Evolutionary conservation across 2,888 invertebrate genomes (phyloP), one percentile per base, ranked within the genome.

Genomic region (Zaprionus obscuricornis): DNA sequence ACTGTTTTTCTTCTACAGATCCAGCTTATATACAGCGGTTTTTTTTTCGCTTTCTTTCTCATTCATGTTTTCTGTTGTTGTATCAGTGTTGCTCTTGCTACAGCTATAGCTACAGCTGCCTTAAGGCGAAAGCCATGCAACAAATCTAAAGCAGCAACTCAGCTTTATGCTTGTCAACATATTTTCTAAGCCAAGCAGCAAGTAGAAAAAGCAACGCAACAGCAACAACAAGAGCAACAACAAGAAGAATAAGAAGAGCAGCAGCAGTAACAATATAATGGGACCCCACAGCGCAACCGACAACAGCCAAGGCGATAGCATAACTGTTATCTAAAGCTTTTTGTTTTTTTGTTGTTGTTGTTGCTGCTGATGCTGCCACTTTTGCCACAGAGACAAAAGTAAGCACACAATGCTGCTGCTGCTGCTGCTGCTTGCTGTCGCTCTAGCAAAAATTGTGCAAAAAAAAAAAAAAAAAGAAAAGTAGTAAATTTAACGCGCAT

Each of bases 291-390:
- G 59, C n/a, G n/a, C 36, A 67, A 47, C 47, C 56, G 37, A 40
- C 46, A 69, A 49, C 59, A 75, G 36, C 43, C 50, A 64, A 58
- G 63, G 55, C 74, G 60, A 69, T 82, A 58, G 62, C 75, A 82
- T 82, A 82, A 82, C 78, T 78, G 82, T 82, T 78, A 82, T 82
- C 82, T 82, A 78, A 78, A 78, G 77, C 82, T 82, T 74, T 63
- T 65, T 60, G 40, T 37, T 33, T 58, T 8, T 2, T 16, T 20
- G 24, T 10, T 47, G 46, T n/a, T 29, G 26, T 18, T 29, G 11
- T 7, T 42, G 27, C 7, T 26, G 27, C n/a, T 55, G 50, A 20
- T 54, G 36, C 29, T 51, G 40, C 33, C 40, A 49, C 62, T 56
- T 39, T 20, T 20, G 20, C 45, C 39, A 29, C 43, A 54, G 24